Evolutionary conservation across 2,113 vertebrate genomes (phyloP), one percentile per base, ranked within the genome.

Genomic region (Antidorcas marsupialis): DNA sequence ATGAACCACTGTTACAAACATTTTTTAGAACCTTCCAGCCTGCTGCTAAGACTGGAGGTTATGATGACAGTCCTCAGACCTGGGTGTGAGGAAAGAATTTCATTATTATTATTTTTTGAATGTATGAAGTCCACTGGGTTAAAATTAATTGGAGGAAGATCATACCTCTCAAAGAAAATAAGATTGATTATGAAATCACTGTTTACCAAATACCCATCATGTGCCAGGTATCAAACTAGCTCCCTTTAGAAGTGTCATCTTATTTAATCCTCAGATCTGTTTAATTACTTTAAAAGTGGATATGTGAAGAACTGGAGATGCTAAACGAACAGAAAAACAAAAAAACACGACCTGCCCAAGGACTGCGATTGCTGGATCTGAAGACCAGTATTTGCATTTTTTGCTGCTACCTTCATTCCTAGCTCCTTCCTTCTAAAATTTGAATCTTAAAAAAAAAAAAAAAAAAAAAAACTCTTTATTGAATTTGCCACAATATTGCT

Each of bases 1-100:
- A 96, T 94, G 88, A 88, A 59, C 92, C 96, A 97, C 95, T 97
- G 97, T 98, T 92, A 84, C 1, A 86, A 79, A 88, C 43, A 57
- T 83, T 82, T 90, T 92, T 92, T 4, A 36, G 52, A 86, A 39
- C 19, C 71, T 94, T 67, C 55, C 64, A 12, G 36, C 47, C 27
- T 94, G 57, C 95, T 93, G 60, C 47, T 50, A 16, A 15, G 23
- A 74, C 87, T 64, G 53, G 71, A 55, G 5, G 5, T 87, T 87
- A 67, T 87, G 87, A 88, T 13, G 8, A 52, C 9, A 21, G 47
- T 67, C 33, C 53, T 67, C 53, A 91, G 53, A 95, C 59, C 97
- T 33, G 12, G 62, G 92, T 96, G 64, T 91, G 14, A 81, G 81
- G 87, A 92, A 95, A 94, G n/a, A 94, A 97, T 94, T 95, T 11